Percentiles rank a stretch among this genome's conserved stretches.
phyloP scores from a whole-genome alignment of 2,113 vertebrate genomes.

The Hippoglossus stenolepis region DNA sequence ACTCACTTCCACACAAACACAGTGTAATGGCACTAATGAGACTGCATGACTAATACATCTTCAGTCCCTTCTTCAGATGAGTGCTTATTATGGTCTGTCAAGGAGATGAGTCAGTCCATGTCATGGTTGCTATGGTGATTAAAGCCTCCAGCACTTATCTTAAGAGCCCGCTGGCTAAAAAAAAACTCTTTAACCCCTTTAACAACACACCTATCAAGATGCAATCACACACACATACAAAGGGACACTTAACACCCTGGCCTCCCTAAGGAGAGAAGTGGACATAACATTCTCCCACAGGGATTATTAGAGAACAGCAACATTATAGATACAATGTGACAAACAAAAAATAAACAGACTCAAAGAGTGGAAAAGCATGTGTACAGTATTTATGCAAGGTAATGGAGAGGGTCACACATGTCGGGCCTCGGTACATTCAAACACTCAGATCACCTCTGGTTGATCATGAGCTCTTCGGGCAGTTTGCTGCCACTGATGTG shows the following conservation, averaged over 20 bases:
- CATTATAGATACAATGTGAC: neutral
- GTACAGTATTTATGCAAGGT: neutral
- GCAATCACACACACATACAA: conserved; percentile 31
- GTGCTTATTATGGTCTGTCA: conserved; percentile 80
- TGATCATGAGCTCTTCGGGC: no score
- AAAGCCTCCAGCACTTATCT: conserved; percentile 63
- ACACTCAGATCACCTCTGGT: no score
- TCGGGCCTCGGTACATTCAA: no score
- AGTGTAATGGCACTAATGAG: conserved; percentile 71
- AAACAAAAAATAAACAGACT: neutral
- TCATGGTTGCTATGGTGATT: conserved; percentile 74
- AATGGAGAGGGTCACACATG: neutral
- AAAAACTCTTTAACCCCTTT: conserved; percentile 70
- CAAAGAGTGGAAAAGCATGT: neutral
- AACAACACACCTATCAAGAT: conserved; percentile 52
- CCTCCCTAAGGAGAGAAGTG: conserved; percentile 2
- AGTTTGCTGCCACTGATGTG: no score
- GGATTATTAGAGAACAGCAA: conserved; percentile 1
- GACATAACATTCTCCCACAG: conserved; percentile 8
- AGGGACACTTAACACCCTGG: conserved; percentile 18
- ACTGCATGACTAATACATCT: conserved; percentile 74
- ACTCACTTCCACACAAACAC: conserved; percentile 52
- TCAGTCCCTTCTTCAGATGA: conserved; percentile 69
- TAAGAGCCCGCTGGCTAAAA: conserved; percentile 68
- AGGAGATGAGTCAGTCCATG: conserved; percentile 74